phyloP scores from a whole-genome alignment of 2,113 vertebrate genomes.

The Gambusia affinis region DNA sequence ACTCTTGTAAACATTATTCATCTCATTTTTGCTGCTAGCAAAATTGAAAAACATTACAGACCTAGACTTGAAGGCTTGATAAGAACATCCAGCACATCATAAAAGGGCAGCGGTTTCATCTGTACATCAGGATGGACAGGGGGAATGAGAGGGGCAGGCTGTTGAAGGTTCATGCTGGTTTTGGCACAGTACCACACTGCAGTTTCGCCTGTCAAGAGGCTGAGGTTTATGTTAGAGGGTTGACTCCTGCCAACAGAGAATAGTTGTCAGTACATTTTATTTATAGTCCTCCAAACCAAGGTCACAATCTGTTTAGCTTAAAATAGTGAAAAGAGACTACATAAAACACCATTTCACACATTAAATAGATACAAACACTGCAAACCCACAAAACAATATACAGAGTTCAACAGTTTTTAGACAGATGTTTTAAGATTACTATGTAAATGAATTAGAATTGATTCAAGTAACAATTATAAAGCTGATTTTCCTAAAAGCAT shows the following conservation, averaged over 20 bases:
- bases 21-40: neutral
- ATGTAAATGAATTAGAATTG: too few relatives aligned
- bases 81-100: slow-evolving; percentile 93
- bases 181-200: slow-evolving; percentile 80
- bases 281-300: neutral
- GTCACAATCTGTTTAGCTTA: neutral
- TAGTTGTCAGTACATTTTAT: neutral
- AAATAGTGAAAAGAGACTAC: neutral
- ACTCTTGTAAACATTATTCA: neutral
- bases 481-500: too few relatives aligned
- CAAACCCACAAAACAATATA: neutral
- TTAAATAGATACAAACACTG: neutral
- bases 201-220: slow-evolving; percentile 74
- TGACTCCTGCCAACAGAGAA: slow-evolving; percentile 76
- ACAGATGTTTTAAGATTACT: too few relatives aligned
- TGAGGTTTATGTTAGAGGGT: slow-evolving; percentile 70
- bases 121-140: slow-evolving; percentile 96
- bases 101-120: slow-evolving; percentile 93
- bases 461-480: too few relatives aligned
- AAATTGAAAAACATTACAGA: slow-evolving; percentile 66
- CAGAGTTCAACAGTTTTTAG: neutral
- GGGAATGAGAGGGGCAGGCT: slow-evolving; percentile 84
- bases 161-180: slow-evolving; percentile 91
- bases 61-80: slow-evolving; percentile 97
- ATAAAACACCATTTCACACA: neutral